phyloP scores from a whole-genome alignment of 2,113 vertebrate genomes.

The Ptyas mucosa region DNA sequence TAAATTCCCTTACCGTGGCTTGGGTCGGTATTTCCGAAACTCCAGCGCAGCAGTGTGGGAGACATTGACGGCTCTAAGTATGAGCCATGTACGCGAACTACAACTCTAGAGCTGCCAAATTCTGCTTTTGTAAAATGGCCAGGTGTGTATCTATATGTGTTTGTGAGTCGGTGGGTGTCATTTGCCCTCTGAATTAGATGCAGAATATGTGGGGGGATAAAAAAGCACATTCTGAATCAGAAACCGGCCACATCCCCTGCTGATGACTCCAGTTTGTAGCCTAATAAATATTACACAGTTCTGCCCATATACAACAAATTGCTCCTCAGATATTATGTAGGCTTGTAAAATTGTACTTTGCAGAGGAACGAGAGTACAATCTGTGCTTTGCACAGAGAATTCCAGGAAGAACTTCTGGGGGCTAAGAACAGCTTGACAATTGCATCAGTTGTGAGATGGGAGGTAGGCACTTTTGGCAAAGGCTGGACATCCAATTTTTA shows the following conservation, averaged over 20 bases:
- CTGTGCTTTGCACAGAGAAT: neutral
- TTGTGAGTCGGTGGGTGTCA: neutral
- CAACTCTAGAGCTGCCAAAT: neutral
- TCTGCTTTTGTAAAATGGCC: neutral
- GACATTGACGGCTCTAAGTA: conserved; percentile 6
- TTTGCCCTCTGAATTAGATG: neutral
- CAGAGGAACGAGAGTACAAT: neutral
- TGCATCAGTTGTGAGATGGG: neutral
- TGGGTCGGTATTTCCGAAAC: conserved; percentile 52
- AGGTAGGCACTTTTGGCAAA: neutral
- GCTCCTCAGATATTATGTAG: neutral
- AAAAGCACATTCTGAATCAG: neutral
- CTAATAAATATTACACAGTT: neutral
- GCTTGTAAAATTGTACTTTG: neutral
- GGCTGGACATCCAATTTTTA: neutral
- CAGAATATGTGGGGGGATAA: no score
- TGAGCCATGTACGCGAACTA: neutral
- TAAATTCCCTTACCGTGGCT: conserved; percentile 66
- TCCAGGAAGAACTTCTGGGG: neutral
- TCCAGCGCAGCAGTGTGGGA: conserved; percentile 13
- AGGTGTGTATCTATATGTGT: no score
- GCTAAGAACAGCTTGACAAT: neutral
- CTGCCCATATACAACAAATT: neutral
- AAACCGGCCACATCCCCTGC: no score
- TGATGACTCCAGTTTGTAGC: neutral